Base-by-base conservation (phyloP, 1,140 invertebrate genomes). In the Capitella teleta region DNA sequence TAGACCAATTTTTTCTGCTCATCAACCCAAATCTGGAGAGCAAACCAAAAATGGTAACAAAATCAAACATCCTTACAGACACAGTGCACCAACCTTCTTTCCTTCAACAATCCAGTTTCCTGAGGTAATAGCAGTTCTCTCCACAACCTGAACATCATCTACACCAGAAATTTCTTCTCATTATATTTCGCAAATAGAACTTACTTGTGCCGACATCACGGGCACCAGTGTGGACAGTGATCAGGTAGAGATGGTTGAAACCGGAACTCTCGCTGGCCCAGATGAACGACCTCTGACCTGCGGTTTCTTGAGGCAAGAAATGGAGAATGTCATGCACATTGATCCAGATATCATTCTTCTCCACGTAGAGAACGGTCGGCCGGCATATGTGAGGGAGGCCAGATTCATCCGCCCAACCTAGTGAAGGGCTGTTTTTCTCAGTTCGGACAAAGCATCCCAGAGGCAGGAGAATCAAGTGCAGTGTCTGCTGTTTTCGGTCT, bases 181-280 rank as follows among this genome's bases (percentile, higher is more conserved):
- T n/a, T n/a, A n/a, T n/a, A n/a, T n/a, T n/a, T n/a, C n/a, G n/a
- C n/a, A n/a, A n/a, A n/a, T n/a, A n/a, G n/a, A n/a, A n/a, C n/a
- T n/a, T n/a, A n/a, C n/a, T n/a, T n/a, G n/a, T n/a, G n/a, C n/a
- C n/a, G n/a, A n/a, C n/a, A n/a, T n/a, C n/a, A n/a, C n/a, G n/a
- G n/a, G n/a, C n/a, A n/a, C n/a, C 38, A n/a, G 25, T 19, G 14
- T 24, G 21, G 16, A 24, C 4, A 24, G 78, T 80, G 19, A 91
- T 75, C 18, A 87, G 73, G 71, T 94, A 94, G 23, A 97, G 75
- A 72, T 96, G 93, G 38, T 89, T 75, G 63, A 80, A 92, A n/a
- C 91, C 89, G 0, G 83, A 83, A 64, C 90, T 85, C 71, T 96
- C 91, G 40, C 84, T 90, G 0, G 86, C 86, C 88, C 88, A 95